Percentiles rank a stretch among this genome's conserved stretches.
phyloP scores from a whole-genome alignment of 2,888 invertebrate genomes.

The Cryptocephalus primarius region DNA sequence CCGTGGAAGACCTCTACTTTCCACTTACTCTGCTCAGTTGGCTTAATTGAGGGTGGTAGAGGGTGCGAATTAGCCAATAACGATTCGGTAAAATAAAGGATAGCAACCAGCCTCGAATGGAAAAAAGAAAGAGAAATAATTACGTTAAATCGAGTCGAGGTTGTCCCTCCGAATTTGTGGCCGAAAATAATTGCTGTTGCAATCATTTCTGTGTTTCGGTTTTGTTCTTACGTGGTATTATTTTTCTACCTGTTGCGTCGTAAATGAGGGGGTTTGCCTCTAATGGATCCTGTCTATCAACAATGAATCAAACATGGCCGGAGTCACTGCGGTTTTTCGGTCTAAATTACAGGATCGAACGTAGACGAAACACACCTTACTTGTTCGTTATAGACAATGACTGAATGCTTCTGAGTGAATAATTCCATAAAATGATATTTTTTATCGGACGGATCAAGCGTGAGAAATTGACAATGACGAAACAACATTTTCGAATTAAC shows the following conservation, averaged over 20 bases:
- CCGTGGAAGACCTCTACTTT: no score
- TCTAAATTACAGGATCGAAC: slow-evolving; percentile 20
- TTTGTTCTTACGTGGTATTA: slow-evolving; percentile 11
- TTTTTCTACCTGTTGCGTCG: slow-evolving; percentile 14
- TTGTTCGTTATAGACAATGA: slow-evolving; percentile 24
- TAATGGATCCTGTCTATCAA: slow-evolving; percentile 16
- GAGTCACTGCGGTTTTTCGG: slow-evolving; percentile 19
- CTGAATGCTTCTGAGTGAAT: slow-evolving; percentile 19
- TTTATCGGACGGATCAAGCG: slow-evolving; percentile 8
- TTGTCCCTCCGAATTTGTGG: no score
- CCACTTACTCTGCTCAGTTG: no score
- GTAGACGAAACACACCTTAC: slow-evolving; percentile 6
- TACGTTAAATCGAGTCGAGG: no score
- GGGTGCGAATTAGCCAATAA: no score
- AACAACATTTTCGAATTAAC: slow-evolving; percentile 5
- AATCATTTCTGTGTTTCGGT: slow-evolving; percentile 9
- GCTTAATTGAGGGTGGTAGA: no score
- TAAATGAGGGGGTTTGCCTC: slow-evolving; percentile 14
- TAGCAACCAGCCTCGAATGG: no score
- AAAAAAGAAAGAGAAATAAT: no score
- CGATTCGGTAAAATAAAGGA: no score
- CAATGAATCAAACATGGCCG: not conserved
- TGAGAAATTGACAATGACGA: slow-evolving; percentile 9
- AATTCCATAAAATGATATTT: slow-evolving; percentile 19
- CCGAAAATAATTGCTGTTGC: slow-evolving; percentile 1